These are phyloP conservation scores for Heloderma charlesbogerti DNA, from an alignment of 2,113 vertebrate genomes.

Conservation along the genomic window DNA sequence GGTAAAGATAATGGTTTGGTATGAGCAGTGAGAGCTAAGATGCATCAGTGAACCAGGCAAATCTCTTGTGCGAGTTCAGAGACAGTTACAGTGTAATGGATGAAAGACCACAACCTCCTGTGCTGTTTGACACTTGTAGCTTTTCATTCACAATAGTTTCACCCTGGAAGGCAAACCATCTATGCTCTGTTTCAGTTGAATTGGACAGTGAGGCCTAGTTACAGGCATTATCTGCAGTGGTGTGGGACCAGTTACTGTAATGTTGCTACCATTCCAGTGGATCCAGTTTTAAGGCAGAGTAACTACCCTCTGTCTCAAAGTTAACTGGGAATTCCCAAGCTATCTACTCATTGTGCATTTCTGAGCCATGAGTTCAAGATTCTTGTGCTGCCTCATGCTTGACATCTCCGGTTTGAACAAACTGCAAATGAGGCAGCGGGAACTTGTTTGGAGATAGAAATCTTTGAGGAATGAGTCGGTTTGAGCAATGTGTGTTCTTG, in stretches of 20 bases:
- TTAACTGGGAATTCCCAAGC: background rate
- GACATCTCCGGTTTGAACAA: slow-evolving; percentile 11
- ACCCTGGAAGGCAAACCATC: background rate
- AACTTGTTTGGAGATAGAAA: slow-evolving; percentile 18
- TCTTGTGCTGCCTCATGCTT: slow-evolving; percentile 2
- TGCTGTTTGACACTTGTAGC: background rate
- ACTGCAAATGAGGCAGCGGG: background rate
- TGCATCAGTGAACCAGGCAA: background rate
- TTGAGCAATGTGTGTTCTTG: slow-evolving; percentile 6
- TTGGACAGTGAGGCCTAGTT: background rate
- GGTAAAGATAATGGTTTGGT: background rate
- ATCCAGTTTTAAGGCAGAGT: background rate
- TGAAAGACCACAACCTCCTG: background rate
- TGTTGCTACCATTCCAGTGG: background rate
- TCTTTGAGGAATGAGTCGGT: slow-evolving; percentile 17
- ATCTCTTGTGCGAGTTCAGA: background rate
- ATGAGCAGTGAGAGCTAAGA: background rate
- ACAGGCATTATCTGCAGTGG: background rate
- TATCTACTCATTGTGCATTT: background rate
- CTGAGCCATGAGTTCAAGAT: background rate
- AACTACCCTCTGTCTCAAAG: background rate
- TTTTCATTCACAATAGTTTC: background rate
- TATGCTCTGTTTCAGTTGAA: background rate
- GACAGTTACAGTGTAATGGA: too few relatives aligned
- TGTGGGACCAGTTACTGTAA: background rate